phyloP scores from a whole-genome alignment of 2,113 vertebrate species.

The Periophthalmodon schlosseri region DNA sequence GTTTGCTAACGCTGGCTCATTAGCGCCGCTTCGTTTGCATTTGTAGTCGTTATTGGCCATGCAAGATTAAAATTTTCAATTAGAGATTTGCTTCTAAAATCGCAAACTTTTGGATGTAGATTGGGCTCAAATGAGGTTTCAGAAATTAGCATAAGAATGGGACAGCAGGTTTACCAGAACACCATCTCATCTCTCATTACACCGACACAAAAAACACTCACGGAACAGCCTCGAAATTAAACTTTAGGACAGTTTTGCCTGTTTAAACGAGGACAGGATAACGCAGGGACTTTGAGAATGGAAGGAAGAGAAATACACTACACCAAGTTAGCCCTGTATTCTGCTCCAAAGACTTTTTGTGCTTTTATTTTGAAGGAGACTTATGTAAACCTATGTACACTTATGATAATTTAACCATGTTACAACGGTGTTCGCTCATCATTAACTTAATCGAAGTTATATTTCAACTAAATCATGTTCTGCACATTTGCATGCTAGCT shows the following conservation, averaged over 20 bases:
- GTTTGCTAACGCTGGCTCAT: constrained; percentile 31
- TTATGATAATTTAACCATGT: too few relatives aligned
- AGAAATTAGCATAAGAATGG: constrained; percentile 10
- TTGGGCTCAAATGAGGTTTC: background rate
- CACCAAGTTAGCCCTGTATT: too few relatives aligned
- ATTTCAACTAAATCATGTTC: too few relatives aligned
- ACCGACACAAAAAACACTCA: background rate
- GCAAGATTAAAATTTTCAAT: constrained; percentile 25
- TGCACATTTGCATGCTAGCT: too few relatives aligned
- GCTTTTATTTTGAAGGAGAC: too few relatives aligned
- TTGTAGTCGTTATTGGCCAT: constrained; percentile 19
- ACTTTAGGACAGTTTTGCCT: constrained; percentile 2
- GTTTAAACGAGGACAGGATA: constrained; percentile 24
- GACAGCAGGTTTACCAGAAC: constrained; percentile 6
- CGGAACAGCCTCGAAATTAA: constrained; percentile 8
- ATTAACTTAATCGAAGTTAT: too few relatives aligned
- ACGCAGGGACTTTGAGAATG: constrained; percentile 4
- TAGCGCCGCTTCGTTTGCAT: constrained; percentile 22
- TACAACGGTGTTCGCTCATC: too few relatives aligned
- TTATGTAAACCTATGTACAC: too few relatives aligned
- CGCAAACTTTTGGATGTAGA: constrained; percentile 11
- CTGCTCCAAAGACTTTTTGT: too few relatives aligned
- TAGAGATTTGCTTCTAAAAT: constrained; percentile 20
- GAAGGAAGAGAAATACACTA: constrained; percentile 6
- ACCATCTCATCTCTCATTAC: constrained; percentile 10